Evolutionary conservation across 2,888 invertebrate genomes (phyloP), one percentile per base, ranked within the genome.

Genomic region (Amitus sp.): DNA sequence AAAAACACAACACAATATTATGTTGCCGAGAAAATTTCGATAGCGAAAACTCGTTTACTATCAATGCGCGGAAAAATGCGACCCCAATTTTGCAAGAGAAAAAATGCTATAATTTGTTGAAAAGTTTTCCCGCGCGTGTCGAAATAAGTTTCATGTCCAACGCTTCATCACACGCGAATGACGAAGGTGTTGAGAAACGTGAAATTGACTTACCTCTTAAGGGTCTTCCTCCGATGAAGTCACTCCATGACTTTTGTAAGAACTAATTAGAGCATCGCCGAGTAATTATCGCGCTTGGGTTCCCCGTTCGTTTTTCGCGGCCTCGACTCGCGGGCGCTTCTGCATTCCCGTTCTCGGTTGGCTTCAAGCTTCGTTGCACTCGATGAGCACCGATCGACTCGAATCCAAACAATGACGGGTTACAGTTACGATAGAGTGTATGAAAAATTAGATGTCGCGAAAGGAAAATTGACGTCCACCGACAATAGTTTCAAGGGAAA

Each of bases 191-290:
- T 23, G 7, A 23, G 45, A 60, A 18, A 60, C 33, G 19, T 10
- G 28, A 39, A 37, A 4, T 33, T 20, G 4, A n/a, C 12, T 56
- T 51, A 48, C 39, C 39, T 52, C 52, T 45, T 28, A 46, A 47
- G 19, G n/a, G 42, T 20, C 39, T 55, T 60, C 54, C 40, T 18
- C 13, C 13, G 15, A 23, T 47, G 27, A 37, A 49, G 45, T 27
- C 45, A 20, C 34, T 17, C 10, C 10, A 12, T 2, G 28, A 55
- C 53, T 62, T 57, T 57, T 53, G 57, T 53, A 62, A 62, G 18
- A 49, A 55, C 48, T 59, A 63, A 63, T 63, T 59, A 52, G 59
- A 48, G 47, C 62, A 53, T 4, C 33, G 47, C 37, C 40, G 12
- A 18, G 10, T 46, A n/a, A n/a, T n/a, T n/a, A n/a, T n/a, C n/a